Conservation (phyloP, 2,888 invertebrate genomes). For the Stramonita haemastoma region DNA sequence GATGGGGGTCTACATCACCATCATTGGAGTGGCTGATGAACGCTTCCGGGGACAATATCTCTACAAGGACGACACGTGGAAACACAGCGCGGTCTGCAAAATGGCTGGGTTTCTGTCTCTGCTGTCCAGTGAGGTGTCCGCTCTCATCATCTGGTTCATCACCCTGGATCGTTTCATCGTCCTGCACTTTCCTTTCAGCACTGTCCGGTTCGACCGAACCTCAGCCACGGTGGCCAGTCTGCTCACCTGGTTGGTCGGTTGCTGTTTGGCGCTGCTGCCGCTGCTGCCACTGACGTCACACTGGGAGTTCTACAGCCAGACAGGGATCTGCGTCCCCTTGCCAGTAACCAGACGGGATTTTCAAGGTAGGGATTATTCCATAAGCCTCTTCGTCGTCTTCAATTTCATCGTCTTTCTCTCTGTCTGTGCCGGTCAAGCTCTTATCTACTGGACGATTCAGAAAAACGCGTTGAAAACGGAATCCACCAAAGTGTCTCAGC, state of each 20-base stretch:
- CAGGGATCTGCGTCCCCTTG: conserved; percentile 13
- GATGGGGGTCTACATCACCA: conserved; percentile 19
- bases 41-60: not conserved
- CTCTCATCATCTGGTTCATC: conserved; percentile 24
- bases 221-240: not conserved
- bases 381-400: not conserved
- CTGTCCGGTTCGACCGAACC: not conserved
- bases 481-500: not conserved
- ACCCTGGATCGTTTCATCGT: conserved; percentile 20
- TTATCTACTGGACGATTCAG: not conserved
- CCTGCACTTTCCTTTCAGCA: conserved; percentile 19
- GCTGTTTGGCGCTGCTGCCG: not conserved
- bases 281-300: not conserved
- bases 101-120: conserved; percentile 18
- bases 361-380: not conserved
- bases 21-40: conserved; percentile 24
- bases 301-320: conserved; percentile 27
- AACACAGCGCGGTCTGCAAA: not conserved
- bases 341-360: not conserved
- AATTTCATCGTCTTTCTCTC: not conserved
- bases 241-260: not conserved
- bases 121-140: conserved; percentile 24
- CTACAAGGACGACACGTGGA: not conserved
- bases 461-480: not conserved
- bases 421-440: not conserved